phyloP scores from a whole-genome alignment of 1,140 invertebrate species.

The Drosophila fuyamai region DNA sequence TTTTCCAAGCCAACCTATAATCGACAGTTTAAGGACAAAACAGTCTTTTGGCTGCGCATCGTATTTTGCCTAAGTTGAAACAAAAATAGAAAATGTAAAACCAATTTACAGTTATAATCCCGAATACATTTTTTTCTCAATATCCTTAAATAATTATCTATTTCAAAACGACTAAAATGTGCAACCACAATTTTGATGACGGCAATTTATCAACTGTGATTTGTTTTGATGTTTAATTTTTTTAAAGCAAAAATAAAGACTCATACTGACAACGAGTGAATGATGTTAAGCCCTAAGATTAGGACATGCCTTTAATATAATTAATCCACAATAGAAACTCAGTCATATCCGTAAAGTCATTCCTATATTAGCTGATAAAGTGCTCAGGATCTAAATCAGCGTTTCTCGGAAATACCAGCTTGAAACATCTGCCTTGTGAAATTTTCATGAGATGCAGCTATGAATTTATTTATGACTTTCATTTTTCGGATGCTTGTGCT shows the following conservation, averaged over 20 bases:
- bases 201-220: neutral
- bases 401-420: conserved; percentile 6
- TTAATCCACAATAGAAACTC: conserved; percentile 33
- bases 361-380: conserved; percentile 48
- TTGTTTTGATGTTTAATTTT: neutral
- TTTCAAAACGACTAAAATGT: too few relatives aligned
- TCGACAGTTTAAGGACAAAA: too few relatives aligned
- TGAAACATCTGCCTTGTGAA: conserved; percentile 41
- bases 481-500: conserved; percentile 13
- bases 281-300: conserved; percentile 52
- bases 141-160: too few relatives aligned
- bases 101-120: too few relatives aligned
- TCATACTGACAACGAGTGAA: neutral
- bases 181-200: too few relatives aligned
- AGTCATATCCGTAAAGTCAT: conserved; percentile 34
- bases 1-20: too few relatives aligned
- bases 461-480: conserved; percentile 75
- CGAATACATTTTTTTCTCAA: too few relatives aligned
- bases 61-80: too few relatives aligned
- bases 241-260: neutral
- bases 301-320: conserved; percentile 72
- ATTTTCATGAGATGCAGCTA: conserved; percentile 65
- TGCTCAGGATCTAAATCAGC: conserved; percentile 26
- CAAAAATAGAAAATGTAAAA: too few relatives aligned
- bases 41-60: too few relatives aligned